Evolutionary conservation across 2,113 vertebrate species (phyloP).

Genomic region (Fregata magnificens): DNA sequence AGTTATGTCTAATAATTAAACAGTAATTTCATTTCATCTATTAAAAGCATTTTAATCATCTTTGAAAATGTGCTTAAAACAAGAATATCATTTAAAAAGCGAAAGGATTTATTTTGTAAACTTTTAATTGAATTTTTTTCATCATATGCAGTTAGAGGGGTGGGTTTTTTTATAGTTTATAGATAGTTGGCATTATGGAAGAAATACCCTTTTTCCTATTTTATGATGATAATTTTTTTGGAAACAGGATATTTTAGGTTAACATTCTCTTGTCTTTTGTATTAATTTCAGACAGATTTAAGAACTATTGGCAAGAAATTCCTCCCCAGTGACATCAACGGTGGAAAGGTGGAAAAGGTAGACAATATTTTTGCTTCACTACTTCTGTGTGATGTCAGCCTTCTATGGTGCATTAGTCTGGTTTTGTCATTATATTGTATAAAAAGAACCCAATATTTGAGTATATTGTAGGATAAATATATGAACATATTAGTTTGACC

Average conservation of each 20-base stretch:
- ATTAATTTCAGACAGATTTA: slow-evolving; percentile 90
- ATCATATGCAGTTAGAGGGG: neutral
- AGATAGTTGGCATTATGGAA: neutral
- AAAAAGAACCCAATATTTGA: neutral
- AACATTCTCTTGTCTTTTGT: slow-evolving; percentile 45
- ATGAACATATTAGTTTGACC: neutral
- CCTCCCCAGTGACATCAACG: slow-evolving; percentile 92
- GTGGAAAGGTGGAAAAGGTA: slow-evolving; percentile 95
- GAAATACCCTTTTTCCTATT: neutral
- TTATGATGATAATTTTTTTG: neutral
- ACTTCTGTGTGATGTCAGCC: neutral
- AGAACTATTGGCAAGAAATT: slow-evolving; percentile 91
- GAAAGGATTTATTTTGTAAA: neutral
- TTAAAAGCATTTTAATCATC: neutral
- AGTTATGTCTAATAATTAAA: neutral
- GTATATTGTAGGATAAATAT: neutral
- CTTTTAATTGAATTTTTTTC: neutral
- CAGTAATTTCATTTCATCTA: neutral
- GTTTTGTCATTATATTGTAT: neutral
- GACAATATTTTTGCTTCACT: neutral
- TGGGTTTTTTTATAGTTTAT: neutral
- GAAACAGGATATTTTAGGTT: neutral
- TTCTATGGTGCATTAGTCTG: neutral
- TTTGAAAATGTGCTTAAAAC: neutral
- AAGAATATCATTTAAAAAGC: neutral